A percentile compares a stretch with the other conserved stretches of the same genome.
These are phyloP conservation scores for Dicranocentrus wangi DNA, from an alignment of 2,888 invertebrate genomes.

Conservation along the genomic window DNA sequence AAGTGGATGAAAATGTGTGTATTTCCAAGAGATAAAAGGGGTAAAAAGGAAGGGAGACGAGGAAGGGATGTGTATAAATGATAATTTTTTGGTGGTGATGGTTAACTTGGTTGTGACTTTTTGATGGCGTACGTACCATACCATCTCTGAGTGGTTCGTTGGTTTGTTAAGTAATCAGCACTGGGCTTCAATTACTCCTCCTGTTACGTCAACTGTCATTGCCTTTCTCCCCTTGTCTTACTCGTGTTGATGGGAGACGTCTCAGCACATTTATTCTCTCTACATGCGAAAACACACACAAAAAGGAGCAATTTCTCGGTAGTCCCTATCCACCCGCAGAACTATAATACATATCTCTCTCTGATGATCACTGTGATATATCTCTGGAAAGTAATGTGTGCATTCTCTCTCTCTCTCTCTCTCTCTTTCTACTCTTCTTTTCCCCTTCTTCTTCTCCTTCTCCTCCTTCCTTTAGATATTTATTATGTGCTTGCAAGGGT, in stretches of 20 bases:
- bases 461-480: constrained; percentile 28
- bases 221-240: constrained; percentile 13
- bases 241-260: constrained; percentile 59
- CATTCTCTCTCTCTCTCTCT: not conserved
- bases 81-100: constrained; percentile 59
- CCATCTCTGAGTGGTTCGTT: constrained; percentile 42
- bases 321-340: not conserved
- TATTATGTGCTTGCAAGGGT: constrained; percentile 55
- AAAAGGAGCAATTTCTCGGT: constrained; percentile 8
- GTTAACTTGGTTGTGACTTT: constrained; percentile 1
- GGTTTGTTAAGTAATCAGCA: constrained; percentile 54
- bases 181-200: constrained; percentile 56
- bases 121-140: constrained; percentile 11
- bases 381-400: constrained; percentile 8
- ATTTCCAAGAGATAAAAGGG: constrained; percentile 56
- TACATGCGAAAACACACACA: constrained; percentile 9
- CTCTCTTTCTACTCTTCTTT: constrained; percentile 13
- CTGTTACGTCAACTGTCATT: constrained; percentile 56
- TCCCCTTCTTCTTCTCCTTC: not conserved
- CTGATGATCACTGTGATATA: not conserved
- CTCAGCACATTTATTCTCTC: constrained; percentile 57
- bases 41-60: constrained; percentile 20
- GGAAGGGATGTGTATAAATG: constrained; percentile 54
- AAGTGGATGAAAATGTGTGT: too few species aligned
- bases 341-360: not conserved